A percentile compares a stretch with the other conserved stretches of the same genome.
These are phyloP conservation scores for Pandemis heparana DNA, from an alignment of 2,888 invertebrate genomes.

Conservation along the genomic window DNA sequence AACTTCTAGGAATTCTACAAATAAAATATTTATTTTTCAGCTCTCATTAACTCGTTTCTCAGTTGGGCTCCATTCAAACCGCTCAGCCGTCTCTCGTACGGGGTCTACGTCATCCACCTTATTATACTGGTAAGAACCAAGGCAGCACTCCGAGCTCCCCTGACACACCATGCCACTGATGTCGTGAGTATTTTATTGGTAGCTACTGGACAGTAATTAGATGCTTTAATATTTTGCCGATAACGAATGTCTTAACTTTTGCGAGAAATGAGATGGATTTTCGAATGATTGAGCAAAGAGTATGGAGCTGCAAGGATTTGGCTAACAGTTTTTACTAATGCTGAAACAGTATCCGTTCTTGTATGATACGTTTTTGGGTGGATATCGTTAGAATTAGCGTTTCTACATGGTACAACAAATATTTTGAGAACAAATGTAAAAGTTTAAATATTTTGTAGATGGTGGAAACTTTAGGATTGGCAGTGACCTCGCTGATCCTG, in stretches of 20 bases:
- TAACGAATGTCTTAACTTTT: no score
- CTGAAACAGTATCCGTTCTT: no score
- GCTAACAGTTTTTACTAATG: no score
- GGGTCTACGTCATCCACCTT: conserved; percentile 28
- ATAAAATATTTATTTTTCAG: conserved; percentile 8
- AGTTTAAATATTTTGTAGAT: neutral
- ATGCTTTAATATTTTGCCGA: no score
- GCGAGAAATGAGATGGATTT: no score
- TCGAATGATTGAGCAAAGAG: no score
- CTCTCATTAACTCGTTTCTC: conserved; percentile 34
- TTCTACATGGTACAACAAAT: no score
- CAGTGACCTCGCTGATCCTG: conserved; percentile 5
- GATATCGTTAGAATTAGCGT: no score
- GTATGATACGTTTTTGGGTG: no score
- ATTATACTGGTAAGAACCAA: conserved; percentile 3
- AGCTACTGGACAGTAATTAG: no score
- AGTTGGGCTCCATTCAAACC: conserved; percentile 36
- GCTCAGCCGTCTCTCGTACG: conserved; percentile 32
- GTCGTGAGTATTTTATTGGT: conserved; percentile 5
- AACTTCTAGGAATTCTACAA: neutral
- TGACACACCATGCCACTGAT: conserved; percentile 3
- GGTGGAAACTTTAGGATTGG: conserved; percentile 3
- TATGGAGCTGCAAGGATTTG: no score
- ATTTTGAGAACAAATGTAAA: no score
- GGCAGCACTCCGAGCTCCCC: neutral